Percentiles rank a stretch among this genome's conserved stretches.
phyloP scores from a whole-genome alignment of 1,140 invertebrate species.

The Drosophila chauvacae region DNA sequence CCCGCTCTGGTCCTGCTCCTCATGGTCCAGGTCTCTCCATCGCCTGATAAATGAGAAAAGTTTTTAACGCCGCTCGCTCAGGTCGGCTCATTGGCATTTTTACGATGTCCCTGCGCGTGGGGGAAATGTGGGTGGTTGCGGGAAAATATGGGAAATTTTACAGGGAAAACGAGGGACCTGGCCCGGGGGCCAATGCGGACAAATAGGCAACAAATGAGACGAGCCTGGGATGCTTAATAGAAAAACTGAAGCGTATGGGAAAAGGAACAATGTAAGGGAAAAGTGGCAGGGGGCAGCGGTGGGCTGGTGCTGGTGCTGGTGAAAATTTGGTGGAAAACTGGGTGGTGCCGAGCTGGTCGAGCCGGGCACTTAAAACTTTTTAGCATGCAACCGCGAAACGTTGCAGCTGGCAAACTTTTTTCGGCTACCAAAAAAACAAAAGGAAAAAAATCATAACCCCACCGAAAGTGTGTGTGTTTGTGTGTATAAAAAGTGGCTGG shows the following conservation, averaged over 20 bases:
- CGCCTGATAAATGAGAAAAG: slow-evolving; percentile 81
- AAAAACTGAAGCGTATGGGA: slow-evolving; percentile 75
- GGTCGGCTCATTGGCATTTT: slow-evolving; percentile 82
- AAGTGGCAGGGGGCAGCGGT: background rate
- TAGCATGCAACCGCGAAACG: slow-evolving; percentile 75
- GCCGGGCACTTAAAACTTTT: slow-evolving; percentile 80
- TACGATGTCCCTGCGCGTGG: slow-evolving; percentile 60
- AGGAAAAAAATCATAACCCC: slow-evolving; percentile 2
- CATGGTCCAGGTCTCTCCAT: slow-evolving; percentile 15
- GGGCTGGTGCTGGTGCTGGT: background rate
- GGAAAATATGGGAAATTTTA: slow-evolving; percentile 13
- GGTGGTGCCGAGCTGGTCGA: slow-evolving; percentile 40
- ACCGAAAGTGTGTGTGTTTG: background rate
- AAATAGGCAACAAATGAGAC: slow-evolving; percentile 81
- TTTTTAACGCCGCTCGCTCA: slow-evolving; percentile 76
- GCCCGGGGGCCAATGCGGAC: slow-evolving; percentile 43
- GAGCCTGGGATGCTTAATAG: slow-evolving; percentile 75
- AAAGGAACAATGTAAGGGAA: slow-evolving; percentile 24
- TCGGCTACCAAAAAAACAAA: slow-evolving; percentile 17
- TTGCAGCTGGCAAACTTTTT: slow-evolving; percentile 71
- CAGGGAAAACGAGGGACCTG: background rate
- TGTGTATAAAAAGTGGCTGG: slow-evolving; percentile 21
- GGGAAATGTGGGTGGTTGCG: slow-evolving; percentile 1
- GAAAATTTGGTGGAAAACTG: slow-evolving; percentile 33
- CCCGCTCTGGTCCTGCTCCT: background rate